phyloP scores from a whole-genome alignment of 2,113 vertebrate genomes.

The Dipodomys spectabilis region DNA sequence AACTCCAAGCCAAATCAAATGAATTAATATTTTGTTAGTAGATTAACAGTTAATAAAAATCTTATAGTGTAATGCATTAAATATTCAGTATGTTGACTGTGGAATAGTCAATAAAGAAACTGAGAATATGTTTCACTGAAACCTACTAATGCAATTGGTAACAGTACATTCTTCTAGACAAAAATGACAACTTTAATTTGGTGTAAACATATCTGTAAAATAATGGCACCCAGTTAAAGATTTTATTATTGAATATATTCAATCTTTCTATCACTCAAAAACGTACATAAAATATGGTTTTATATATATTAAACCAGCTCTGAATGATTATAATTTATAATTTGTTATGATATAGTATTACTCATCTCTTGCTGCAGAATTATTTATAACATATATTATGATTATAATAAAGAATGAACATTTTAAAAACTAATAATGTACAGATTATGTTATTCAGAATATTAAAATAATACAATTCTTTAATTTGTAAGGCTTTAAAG shows the following conservation, averaged over 20 bases:
- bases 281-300: neutral
- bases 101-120: neutral
- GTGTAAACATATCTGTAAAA: neutral
- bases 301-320: neutral
- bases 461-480: neutral
- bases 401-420: neutral
- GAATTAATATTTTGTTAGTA: neutral
- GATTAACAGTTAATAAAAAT: neutral
- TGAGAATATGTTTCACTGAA: neutral
- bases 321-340: neutral
- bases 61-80: neutral
- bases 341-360: neutral
- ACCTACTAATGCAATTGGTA: neutral
- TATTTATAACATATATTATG: neutral
- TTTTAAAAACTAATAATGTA: too few species aligned
- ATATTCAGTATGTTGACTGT: neutral
- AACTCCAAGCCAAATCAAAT: neutral
- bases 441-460: too few species aligned
- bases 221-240: neutral
- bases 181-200: neutral
- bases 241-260: neutral
- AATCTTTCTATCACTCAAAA: neutral
- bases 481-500: conserved; percentile 39
- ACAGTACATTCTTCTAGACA: neutral
- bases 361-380: neutral